Percentiles rank a stretch among this genome's conserved stretches.
These are phyloP conservation scores for Scartelaos histophorus DNA, from an alignment of 2,113 vertebrate species.

Conservation along the genomic window DNA sequence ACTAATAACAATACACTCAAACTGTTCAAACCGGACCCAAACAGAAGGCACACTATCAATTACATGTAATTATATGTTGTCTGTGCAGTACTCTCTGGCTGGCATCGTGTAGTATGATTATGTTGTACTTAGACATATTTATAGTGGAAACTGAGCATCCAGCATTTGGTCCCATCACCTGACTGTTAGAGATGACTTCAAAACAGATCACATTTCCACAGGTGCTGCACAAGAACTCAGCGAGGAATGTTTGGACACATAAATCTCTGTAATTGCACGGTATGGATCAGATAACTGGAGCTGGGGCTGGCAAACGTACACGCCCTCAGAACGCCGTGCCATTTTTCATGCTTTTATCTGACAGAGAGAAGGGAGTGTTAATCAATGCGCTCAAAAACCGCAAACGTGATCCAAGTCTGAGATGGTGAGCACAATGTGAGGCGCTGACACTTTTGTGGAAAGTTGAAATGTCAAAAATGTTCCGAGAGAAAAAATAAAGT, in stretches of 20 bases:
- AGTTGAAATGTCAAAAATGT: conserved; percentile 50
- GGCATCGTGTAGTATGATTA: conserved; percentile 14
- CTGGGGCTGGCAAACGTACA: conserved; percentile 51
- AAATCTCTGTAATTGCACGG: conserved; percentile 77
- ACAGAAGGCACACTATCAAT: conserved; percentile 45
- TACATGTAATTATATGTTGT: conserved; percentile 40
- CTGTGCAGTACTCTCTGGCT: conserved; percentile 11
- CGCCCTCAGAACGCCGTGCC: conserved; percentile 35
- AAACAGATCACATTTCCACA: conserved; percentile 77
- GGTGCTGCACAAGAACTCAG: conserved; percentile 70
- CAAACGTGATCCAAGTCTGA: conserved; percentile 20
- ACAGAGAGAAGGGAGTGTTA: conserved; percentile 52
- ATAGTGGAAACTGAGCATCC: conserved; percentile 43
- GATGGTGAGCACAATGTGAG: conserved; percentile 22
- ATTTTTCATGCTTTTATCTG: conserved; percentile 72
- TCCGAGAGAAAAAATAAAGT: not conserved
- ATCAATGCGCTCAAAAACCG: conserved; percentile 30
- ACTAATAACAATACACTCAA: conserved; percentile 20
- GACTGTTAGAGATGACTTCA: conserved; percentile 51
- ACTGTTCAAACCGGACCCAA: conserved; percentile 40
- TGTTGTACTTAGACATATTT: conserved; percentile 43
- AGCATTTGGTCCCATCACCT: conserved; percentile 10
- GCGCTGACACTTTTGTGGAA: conserved; percentile 48
- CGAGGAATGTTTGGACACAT: conserved; percentile 76
- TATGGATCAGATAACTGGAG: conserved; percentile 75